Evolutionary conservation across 2,888 invertebrate species (phyloP), one percentile per base, ranked within the genome.

Genomic region (Agriopis leucophaearia): DNA sequence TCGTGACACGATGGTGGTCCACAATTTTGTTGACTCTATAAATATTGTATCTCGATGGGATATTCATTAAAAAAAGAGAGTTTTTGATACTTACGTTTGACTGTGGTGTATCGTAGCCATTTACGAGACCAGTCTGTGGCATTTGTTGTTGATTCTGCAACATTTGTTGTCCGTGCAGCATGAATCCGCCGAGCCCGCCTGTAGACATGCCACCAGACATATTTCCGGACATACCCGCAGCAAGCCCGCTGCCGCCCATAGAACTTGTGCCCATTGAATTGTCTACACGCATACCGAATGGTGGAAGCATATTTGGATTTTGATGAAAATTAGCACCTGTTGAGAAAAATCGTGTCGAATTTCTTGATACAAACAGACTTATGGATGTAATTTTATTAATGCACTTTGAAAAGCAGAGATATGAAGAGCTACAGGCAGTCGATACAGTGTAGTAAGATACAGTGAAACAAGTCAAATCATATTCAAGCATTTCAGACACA

Each of bases 241-340:
- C 57, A 66, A 63, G 67, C 56, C 69, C 73, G 56, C 71, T 76
- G 50, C 74, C 75, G 48, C 74, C 75, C 74, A 81, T 65, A n/a
- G 77, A 67, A 76, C 79, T 80, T 42, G 75, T 65, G 74, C 81
- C 78, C 84, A 86, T 78, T 59, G 86, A 81, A 78, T 86, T 91
- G 79, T 94, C 94, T 81, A 93, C 86, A 61, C 94, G 91, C 93
- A 94, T 92, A 77, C 94, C 94, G 79, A 94, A 94, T 78, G 92
- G 89, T 84, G 94, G 93, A 85, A 94, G 89, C 85, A 94, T 90
- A 84, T 88, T 90, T 78, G 87, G 86, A 86, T 90, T 92, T 84
- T 76, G 88, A 89, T 92, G 92, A 85, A 83, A 94, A 92, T 92
- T 93, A 92, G 93, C 93, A 93, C 93, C 93, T 93, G 90, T 38